Conservation (phyloP, 2,113 vertebrate species). For the Neogobius melanostomus region DNA sequence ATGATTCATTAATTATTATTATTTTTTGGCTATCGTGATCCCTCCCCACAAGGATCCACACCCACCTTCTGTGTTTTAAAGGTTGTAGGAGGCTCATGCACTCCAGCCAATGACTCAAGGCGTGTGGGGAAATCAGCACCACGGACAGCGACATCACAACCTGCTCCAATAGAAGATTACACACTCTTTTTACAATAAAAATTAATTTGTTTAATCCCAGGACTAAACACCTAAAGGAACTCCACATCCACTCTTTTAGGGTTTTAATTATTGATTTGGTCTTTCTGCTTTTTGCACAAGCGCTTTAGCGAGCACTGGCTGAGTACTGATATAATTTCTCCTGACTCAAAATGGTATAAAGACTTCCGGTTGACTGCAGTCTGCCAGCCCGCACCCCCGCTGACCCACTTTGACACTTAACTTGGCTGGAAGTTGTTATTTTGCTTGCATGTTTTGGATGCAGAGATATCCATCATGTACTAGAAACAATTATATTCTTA, state of each 20-base stretch:
- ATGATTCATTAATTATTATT: no score
- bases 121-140: constrained; percentile 56
- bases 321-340: constrained; percentile 24
- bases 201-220: constrained; percentile 10
- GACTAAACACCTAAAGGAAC: constrained; percentile 2
- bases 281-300: constrained; percentile 28
- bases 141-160: constrained; percentile 40
- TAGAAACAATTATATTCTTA: constrained; percentile 28
- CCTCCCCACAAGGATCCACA: no score
- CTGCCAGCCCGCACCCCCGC: neutral
- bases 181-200: constrained; percentile 6
- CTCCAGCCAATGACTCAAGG: constrained; percentile 31
- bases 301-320: constrained; percentile 16
- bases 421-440: constrained; percentile 13
- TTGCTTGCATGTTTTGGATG: constrained; percentile 7
- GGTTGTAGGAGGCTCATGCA: no score
- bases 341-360: constrained; percentile 13
- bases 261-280: constrained; percentile 45
- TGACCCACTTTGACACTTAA: constrained; percentile 20
- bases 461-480: constrained; percentile 17
- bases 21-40: no score
- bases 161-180: neutral
- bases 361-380: constrained; percentile 14
- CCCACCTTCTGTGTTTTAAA: no score
- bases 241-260: neutral